Evolutionary conservation across 2,888 invertebrate genomes (phyloP).

Genomic region (Sympetrum striolatum): DNA sequence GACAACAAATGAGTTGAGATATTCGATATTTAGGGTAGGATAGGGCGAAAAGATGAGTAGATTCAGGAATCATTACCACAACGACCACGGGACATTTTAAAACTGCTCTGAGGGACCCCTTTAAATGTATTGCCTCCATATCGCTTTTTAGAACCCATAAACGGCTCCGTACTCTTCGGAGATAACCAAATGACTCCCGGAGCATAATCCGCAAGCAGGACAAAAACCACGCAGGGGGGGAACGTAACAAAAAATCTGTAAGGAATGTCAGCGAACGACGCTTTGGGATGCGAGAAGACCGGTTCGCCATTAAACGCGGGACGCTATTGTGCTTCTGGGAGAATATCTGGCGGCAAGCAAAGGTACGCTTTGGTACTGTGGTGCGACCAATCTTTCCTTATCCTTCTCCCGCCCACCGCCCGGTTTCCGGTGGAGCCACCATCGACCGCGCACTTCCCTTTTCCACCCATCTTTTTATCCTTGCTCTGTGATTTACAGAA

Average conservation of each 20-base stretch:
- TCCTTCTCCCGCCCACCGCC: neutral
- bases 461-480: neutral
- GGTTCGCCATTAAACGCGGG: neutral
- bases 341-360: neutral
- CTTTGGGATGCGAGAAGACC: neutral
- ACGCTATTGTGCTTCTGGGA: neutral
- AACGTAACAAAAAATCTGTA: neutral
- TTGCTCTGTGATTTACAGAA: constrained; percentile 15
- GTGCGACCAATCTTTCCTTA: neutral
- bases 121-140: neutral
- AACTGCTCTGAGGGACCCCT: neutral
- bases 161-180: neutral
- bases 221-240: neutral
- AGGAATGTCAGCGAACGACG: neutral
- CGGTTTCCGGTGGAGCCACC: constrained; percentile 12
- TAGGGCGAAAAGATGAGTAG: no score
- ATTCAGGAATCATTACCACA: no score
- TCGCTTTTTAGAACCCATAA: neutral
- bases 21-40: no score
- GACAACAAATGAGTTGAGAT: no score
- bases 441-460: neutral
- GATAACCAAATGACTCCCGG: neutral
- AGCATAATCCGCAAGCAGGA: neutral
- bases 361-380: neutral
- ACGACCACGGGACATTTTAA: no score